A percentile compares a stretch with the other conserved stretches of the same genome.
Evolutionary conservation across 1,140 invertebrate species (phyloP).

Genomic region (Heliconius himera): DNA sequence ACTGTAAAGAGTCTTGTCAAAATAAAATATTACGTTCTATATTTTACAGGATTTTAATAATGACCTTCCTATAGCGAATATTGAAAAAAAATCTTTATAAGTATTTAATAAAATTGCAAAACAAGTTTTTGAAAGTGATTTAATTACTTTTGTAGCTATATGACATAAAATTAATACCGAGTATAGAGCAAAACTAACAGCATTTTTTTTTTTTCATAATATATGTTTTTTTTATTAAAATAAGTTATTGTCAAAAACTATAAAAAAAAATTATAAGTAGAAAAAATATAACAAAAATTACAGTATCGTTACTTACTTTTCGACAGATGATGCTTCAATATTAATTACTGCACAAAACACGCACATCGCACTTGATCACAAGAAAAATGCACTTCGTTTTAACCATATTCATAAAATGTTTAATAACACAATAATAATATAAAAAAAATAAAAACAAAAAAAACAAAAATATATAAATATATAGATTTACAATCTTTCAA

Average conservation of each 20-base stretch:
- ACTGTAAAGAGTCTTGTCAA: neutral
- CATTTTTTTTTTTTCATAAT: neutral
- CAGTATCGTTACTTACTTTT: conserved; percentile 62
- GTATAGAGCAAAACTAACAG: neutral
- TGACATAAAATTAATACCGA: neutral
- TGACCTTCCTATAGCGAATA: neutral
- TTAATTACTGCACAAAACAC: conserved; percentile 61
- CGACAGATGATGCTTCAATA: conserved; percentile 74
- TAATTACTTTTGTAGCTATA: neutral
- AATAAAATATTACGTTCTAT: neutral
- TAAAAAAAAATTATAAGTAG: too few relatives aligned
- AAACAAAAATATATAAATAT: neutral
- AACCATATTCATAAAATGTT: conserved; percentile 50
- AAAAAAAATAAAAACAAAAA: neutral
- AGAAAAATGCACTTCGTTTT: conserved; percentile 60
- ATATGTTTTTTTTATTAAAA: neutral
- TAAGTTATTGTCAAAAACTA: neutral
- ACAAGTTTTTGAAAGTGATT: conserved; percentile 14
- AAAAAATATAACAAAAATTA: neutral
- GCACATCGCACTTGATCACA: conserved; percentile 62
- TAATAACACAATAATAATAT: conserved; percentile 1
- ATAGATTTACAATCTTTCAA: neutral
- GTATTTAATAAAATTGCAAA: conserved; percentile 6
- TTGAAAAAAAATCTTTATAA: neutral
- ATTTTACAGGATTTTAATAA: neutral